phyloP scores from a whole-genome alignment of 2,888 invertebrate genomes.

The Agonum fuliginosum region DNA sequence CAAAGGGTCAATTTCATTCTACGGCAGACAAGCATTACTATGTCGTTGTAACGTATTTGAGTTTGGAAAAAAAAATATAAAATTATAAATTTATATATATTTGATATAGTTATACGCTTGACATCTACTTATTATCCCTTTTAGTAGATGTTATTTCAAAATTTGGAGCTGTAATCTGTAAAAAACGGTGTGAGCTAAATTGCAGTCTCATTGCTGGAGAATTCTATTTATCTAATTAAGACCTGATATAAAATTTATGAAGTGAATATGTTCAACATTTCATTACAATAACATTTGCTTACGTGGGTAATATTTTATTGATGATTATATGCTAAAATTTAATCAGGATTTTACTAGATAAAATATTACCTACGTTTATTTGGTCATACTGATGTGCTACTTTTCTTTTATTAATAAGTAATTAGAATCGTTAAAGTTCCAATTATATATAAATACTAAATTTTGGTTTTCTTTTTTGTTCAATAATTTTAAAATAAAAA shows the following conservation, averaged over 20 bases:
- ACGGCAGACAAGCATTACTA: background rate
- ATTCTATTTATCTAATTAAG: slow-evolving; percentile 12
- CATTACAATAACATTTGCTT: slow-evolving; percentile 11
- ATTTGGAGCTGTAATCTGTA: background rate
- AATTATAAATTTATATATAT: slow-evolving; percentile 8
- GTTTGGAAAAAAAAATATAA: slow-evolving; percentile 30
- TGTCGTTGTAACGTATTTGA: slow-evolving; percentile 53
- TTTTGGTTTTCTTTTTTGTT: background rate
- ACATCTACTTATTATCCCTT: background rate
- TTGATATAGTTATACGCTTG: background rate
- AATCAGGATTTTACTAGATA: slow-evolving; percentile 18
- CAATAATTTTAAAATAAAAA: background rate
- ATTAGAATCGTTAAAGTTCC: background rate
- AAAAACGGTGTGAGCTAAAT: slow-evolving; percentile 10
- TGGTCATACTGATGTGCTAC: background rate
- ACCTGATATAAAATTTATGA: background rate
- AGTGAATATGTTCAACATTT: background rate
- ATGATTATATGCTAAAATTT: slow-evolving; percentile 7
- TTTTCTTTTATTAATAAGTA: slow-evolving; percentile 10
- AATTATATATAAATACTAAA: background rate
- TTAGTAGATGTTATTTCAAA: background rate
- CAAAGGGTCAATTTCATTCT: slow-evolving; percentile 34
- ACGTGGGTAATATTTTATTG: slow-evolving; percentile 16
- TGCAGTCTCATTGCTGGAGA: slow-evolving; percentile 42
- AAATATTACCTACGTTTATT: background rate